Evolutionary conservation across 2,797 vertebrate genomes (phyloP).

Genomic region (Myripristis murdjan): DNA sequence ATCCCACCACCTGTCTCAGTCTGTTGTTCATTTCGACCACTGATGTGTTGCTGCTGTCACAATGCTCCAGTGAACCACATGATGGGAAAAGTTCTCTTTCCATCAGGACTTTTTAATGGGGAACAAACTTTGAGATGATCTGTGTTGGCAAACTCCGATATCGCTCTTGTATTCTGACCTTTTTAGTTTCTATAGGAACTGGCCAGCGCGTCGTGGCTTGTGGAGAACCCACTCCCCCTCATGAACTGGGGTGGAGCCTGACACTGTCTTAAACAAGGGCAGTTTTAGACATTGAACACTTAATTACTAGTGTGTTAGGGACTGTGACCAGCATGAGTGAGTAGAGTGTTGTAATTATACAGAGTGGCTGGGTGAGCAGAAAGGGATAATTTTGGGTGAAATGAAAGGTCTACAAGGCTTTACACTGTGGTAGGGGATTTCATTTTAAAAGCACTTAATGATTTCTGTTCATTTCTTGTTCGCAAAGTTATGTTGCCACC

Average conservation of each 20-base stretch:
- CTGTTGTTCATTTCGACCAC: slow-evolving; percentile 45
- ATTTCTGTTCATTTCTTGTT: slow-evolving; percentile 23
- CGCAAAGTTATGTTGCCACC: slow-evolving; percentile 16
- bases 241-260: slow-evolving; percentile 45
- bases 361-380: slow-evolving; percentile 36
- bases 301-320: slow-evolving; percentile 69
- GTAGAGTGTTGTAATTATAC: slow-evolving; percentile 71
- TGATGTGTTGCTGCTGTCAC: slow-evolving; percentile 61
- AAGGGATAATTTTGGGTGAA: slow-evolving; percentile 49
- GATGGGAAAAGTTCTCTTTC: slow-evolving; percentile 75
- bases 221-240: slow-evolving; percentile 8
- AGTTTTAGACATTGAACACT: slow-evolving; percentile 50
- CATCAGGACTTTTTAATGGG: slow-evolving; percentile 53
- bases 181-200: slow-evolving; percentile 51
- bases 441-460: slow-evolving; percentile 48
- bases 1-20: slow-evolving; percentile 42
- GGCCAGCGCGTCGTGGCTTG: neutral
- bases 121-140: slow-evolving; percentile 62
- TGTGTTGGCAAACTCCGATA: slow-evolving; percentile 28
- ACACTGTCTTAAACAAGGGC: slow-evolving; percentile 18
- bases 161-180: slow-evolving; percentile 43
- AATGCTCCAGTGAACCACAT: slow-evolving; percentile 75
- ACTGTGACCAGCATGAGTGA: slow-evolving; percentile 44
- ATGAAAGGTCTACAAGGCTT: slow-evolving; percentile 48
- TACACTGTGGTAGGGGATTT: slow-evolving; percentile 22